These are phyloP conservation scores for Diabrotica undecimpunctata DNA, from an alignment of 1,140 invertebrate species.

Conservation along the genomic window DNA sequence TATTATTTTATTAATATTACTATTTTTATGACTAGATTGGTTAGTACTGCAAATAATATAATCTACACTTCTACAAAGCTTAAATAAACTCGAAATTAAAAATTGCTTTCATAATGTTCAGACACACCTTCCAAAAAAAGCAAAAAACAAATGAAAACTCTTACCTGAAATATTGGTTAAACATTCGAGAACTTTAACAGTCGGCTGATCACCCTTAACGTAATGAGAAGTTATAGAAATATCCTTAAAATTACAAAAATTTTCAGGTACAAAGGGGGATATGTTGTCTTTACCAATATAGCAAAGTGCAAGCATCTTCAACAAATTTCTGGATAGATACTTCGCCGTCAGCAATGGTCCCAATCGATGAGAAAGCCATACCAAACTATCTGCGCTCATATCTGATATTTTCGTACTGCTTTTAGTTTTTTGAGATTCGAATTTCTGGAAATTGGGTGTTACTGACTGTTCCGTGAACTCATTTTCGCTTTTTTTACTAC, in stretches of 20 bases:
- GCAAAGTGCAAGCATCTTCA: conserved; percentile 90
- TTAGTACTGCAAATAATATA: too few species aligned
- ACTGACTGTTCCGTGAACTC: conserved; percentile 20
- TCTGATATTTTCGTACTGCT: conserved; percentile 73
- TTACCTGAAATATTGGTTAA: conserved; percentile 77
- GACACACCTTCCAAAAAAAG: too few species aligned
- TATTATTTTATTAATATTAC: too few species aligned
- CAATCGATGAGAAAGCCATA: conserved; percentile 89
- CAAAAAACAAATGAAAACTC: not conserved
- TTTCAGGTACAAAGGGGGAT: conserved; percentile 45
- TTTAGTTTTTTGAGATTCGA: conserved; percentile 25
- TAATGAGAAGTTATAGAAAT: conserved; percentile 57
- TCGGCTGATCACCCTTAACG: conserved; percentile 77
- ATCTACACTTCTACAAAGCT: too few species aligned
- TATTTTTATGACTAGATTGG: too few species aligned
- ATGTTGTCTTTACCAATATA: conserved; percentile 85
- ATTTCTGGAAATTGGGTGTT: conserved; percentile 27
- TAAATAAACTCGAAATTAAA: too few species aligned
- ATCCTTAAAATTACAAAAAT: conserved; percentile 49
- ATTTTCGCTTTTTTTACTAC: conserved; percentile 54
- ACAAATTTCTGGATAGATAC: conserved; percentile 84
- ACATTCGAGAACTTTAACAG: conserved; percentile 81
- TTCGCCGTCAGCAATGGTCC: conserved; percentile 91
- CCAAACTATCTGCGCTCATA: conserved; percentile 84
- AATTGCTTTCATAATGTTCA: too few species aligned